These are phyloP conservation scores for Tauraco erythrolophus DNA, from an alignment of 2,113 vertebrate genomes.

Conservation along the genomic window DNA sequence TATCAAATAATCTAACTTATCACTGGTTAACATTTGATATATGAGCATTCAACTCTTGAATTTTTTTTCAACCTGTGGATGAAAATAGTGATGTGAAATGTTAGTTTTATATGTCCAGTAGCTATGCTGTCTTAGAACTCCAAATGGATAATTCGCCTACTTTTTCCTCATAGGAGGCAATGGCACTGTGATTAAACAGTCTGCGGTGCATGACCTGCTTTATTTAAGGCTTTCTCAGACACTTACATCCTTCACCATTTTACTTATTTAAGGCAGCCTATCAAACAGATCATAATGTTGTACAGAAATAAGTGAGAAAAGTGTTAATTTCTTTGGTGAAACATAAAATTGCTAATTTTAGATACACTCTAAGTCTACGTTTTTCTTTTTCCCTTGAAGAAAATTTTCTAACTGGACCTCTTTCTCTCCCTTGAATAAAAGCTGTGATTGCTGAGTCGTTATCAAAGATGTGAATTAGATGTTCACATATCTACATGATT, in stretches of 20 bases:
- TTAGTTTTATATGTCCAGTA: not conserved
- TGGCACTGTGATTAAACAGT: not conserved
- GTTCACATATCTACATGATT: not conserved
- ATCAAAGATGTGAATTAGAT: not conserved
- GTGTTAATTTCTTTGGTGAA: not conserved
- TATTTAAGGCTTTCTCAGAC: not conserved
- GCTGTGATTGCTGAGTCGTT: not conserved
- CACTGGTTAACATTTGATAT: not conserved
- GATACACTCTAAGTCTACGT: not conserved
- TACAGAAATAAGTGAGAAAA: not conserved
- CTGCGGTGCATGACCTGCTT: not conserved
- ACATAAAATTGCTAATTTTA: not conserved
- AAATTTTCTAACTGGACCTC: accelerated
- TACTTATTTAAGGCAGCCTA: not conserved
- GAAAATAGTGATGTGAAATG: not conserved
- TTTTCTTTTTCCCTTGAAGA: not conserved
- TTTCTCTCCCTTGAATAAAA: not conserved
- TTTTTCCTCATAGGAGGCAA: not conserved
- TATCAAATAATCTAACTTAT: not conserved
- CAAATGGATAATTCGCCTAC: not conserved
- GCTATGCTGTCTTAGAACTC: not conserved
- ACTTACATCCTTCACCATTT: not conserved
- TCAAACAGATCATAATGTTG: not conserved
- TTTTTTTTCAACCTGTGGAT: not conserved
- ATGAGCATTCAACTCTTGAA: accelerated